Evolutionary conservation across 2,888 invertebrate genomes (phyloP).

Genomic region (Exephanes ischioxanthus): DNA sequence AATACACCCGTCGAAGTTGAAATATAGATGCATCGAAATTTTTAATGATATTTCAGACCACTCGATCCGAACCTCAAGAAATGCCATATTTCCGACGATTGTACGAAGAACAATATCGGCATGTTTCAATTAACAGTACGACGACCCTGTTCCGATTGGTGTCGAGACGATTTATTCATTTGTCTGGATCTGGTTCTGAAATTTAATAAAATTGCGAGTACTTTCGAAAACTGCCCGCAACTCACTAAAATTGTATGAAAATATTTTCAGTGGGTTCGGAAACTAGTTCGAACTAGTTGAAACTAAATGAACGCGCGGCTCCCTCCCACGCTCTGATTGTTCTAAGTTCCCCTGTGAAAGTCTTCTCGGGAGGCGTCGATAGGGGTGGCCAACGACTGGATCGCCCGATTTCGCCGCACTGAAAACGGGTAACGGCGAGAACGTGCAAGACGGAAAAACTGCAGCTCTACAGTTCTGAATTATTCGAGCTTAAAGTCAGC

Average conservation of each 20-base stretch:
- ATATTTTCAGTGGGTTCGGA: too few relatives aligned
- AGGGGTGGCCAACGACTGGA: neutral
- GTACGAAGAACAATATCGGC: neutral
- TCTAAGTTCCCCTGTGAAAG: neutral
- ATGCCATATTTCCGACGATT: neutral
- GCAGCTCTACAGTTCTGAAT: constrained; percentile 66
- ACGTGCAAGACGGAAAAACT: constrained; percentile 42
- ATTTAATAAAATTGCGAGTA: neutral
- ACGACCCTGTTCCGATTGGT: neutral
- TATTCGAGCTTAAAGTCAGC: constrained; percentile 59
- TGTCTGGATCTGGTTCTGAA: neutral
- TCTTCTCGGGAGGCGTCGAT: neutral
- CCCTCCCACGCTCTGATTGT: too few relatives aligned
- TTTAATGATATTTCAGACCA: neutral
- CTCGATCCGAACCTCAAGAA: neutral
- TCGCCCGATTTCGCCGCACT: neutral
- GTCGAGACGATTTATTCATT: neutral
- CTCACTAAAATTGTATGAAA: too few relatives aligned
- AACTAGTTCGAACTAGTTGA: too few relatives aligned
- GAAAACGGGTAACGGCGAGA: neutral
- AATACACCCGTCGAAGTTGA: neutral
- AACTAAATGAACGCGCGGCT: too few relatives aligned
- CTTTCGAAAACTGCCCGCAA: too few relatives aligned
- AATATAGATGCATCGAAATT: neutral
- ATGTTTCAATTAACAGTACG: neutral